These are phyloP conservation scores for Neuroterus valhalla DNA, from an alignment of 1,140 invertebrate species.

Conservation along the genomic window DNA sequence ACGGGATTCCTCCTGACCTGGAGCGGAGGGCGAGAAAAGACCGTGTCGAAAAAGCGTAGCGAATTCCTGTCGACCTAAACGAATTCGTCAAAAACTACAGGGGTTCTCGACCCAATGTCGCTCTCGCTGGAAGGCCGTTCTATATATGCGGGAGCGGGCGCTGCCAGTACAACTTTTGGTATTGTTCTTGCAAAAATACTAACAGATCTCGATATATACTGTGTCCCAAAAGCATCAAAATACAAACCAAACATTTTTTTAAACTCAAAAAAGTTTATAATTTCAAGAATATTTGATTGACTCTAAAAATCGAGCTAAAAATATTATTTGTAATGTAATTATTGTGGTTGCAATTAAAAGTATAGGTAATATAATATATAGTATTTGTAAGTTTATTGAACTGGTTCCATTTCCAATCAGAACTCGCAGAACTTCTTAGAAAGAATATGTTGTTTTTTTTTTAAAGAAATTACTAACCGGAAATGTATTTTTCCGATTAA, in stretches of 20 bases:
- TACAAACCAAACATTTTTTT: background rate
- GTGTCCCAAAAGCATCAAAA: background rate
- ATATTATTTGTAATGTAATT: too few species aligned
- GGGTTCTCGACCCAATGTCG: conserved; percentile 41
- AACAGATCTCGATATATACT: background rate
- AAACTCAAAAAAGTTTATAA: background rate
- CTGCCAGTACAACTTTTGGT: background rate
- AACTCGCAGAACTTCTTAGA: too few species aligned
- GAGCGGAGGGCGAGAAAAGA: conserved; percentile 37
- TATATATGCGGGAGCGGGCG: conserved; percentile 19
- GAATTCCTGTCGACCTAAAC: conserved; percentile 68
- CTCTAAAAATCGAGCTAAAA: too few species aligned
- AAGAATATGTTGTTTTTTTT: too few species aligned
- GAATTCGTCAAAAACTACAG: conserved; percentile 63
- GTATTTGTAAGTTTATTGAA: too few species aligned
- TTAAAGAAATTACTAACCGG: too few species aligned
- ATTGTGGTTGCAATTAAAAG: too few species aligned
- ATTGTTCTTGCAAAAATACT: background rate
- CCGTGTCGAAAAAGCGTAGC: conserved; percentile 63
- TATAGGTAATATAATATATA: too few species aligned
- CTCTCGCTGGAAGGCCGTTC: conserved; percentile 19
- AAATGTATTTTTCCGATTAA: too few species aligned
- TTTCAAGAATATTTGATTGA: too few species aligned
- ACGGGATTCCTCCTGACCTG: conserved; percentile 32
- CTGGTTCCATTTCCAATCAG: too few species aligned